These are phyloP conservation scores for Monomorium pharaonis DNA, from an alignment of 1,140 invertebrate genomes.

Conservation along the genomic window DNA sequence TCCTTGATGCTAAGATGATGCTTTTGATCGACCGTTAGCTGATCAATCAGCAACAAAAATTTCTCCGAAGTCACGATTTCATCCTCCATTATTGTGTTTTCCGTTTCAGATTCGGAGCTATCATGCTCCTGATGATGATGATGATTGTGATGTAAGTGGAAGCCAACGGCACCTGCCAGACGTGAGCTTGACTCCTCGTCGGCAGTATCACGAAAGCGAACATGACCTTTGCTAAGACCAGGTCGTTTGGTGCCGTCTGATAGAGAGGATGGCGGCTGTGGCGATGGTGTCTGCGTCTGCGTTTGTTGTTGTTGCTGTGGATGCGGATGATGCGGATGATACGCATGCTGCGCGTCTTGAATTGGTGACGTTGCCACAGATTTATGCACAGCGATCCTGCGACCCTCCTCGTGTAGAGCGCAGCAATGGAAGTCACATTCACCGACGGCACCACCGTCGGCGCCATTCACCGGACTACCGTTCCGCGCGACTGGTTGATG, in stretches of 20 bases:
- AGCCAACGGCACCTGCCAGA: constrained; percentile 79
- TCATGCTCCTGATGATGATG: constrained; percentile 88
- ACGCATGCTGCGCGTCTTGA: constrained; percentile 90
- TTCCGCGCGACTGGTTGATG: constrained; percentile 88
- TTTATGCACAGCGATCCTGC: constrained; percentile 95
- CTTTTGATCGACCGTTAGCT: constrained; percentile 95
- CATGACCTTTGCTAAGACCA: constrained; percentile 84
- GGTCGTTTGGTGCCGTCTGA: constrained; percentile 83
- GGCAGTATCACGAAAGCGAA: constrained; percentile 84
- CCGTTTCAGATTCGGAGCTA: constrained; percentile 96
- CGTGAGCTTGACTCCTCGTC: constrained; percentile 83
- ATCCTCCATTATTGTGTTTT: constrained; percentile 96
- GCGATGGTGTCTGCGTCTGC: constrained; percentile 85
- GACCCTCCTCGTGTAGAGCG: constrained; percentile 95
- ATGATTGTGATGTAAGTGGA: constrained; percentile 79
- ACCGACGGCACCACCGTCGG: constrained; percentile 86
- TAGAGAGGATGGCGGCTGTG: constrained; percentile 84
- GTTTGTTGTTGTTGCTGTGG: constrained; percentile 77
- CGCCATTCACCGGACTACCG: constrained; percentile 86
- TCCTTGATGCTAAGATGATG: constrained; percentile 96
- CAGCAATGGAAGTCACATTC: constrained; percentile 98
- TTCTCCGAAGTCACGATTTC: constrained; percentile 95
- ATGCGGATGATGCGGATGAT: constrained; percentile 86
- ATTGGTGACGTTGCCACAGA: constrained; percentile 96
- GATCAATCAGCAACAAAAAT: constrained; percentile 96